Evolutionary conservation across 2,113 vertebrate genomes (phyloP), one percentile per base, ranked within the genome.

Genomic region (Choloepus hoffmanni): DNA sequence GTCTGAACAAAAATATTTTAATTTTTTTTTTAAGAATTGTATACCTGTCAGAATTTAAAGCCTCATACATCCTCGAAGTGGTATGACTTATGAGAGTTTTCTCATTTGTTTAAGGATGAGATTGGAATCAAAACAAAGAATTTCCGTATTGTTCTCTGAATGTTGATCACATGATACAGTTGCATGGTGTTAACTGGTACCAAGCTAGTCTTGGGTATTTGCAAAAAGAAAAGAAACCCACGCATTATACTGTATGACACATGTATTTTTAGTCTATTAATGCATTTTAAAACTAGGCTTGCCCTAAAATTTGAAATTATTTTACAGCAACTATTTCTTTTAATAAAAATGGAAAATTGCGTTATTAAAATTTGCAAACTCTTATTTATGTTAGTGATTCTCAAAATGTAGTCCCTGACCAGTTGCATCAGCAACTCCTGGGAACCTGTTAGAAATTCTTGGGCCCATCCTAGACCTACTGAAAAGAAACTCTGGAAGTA

Each of bases 31-130:
- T 10, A 58, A 89, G 82, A 89, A 89, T 60, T 30, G 16, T 53
- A n/a, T 73, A 62, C 13, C 68, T 73, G 1, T 77, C 4, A 62
- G 83, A 73, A 74, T 30, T 82, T 43, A 62, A 62, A 85, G 43
- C 87, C 11, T 96, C 8, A 81, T 94, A 76, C 85, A 84, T 4
- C 78, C 77, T 58, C 93, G 82, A 36, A 36, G 93, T 96, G 96
- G 62, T 96, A n/a, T 92, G 85, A n/a, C 62, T 79, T 73, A n/a
- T 83, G 84, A 89, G 95, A 90, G 55, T 97, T 94, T 96, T 85
- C 48, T 95, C 72, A 67, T 86, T 96, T 96, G 77, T 92, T 95
- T 85, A 96, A 97, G 63, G 82, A 92, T 98, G 97, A 97, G 97
- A 88, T 98, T 95, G 97, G 89, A 94, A 85, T 78, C 0, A 0